These are phyloP conservation scores for Propsilocerus akamusi DNA, from an alignment of 1,140 invertebrate species.

Conservation along the genomic window DNA sequence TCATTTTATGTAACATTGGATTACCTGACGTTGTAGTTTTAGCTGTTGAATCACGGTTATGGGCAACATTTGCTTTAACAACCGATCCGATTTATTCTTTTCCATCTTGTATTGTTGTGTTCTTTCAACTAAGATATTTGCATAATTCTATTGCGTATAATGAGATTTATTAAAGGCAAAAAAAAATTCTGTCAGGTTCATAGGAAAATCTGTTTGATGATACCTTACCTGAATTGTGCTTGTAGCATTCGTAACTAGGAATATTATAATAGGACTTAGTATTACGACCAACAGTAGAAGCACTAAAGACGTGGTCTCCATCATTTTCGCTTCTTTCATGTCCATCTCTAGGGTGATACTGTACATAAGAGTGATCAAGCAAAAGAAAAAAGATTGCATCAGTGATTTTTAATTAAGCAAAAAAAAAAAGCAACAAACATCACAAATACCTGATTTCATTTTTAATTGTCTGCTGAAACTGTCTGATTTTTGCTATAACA, in stretches of 20 bases:
- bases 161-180: not conserved
- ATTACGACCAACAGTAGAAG: slow-evolving; percentile 27
- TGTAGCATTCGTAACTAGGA: slow-evolving; percentile 28
- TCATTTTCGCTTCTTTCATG: slow-evolving; percentile 5
- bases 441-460: not conserved
- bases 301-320: slow-evolving; percentile 23
- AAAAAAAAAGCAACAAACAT: not conserved
- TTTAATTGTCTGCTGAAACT: not conserved
- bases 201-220: not conserved
- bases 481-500: not conserved
- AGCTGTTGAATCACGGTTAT: slow-evolving; percentile 41
- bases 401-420: no score
- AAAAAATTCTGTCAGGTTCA: not conserved
- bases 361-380: not conserved
- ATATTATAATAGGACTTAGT: slow-evolving; percentile 29
- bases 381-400: no score
- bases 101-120: slow-evolving; percentile 52
- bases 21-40: slow-evolving; percentile 33
- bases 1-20: not conserved
- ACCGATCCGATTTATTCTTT: slow-evolving; percentile 50
- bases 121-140: slow-evolving; percentile 46
- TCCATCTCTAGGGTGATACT: not conserved
- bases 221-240: slow-evolving; percentile 27
- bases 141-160: slow-evolving; percentile 31
- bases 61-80: slow-evolving; percentile 54